Evolutionary conservation across 1,140 invertebrate species (phyloP).

Genomic region (Aricia agestis): DNA sequence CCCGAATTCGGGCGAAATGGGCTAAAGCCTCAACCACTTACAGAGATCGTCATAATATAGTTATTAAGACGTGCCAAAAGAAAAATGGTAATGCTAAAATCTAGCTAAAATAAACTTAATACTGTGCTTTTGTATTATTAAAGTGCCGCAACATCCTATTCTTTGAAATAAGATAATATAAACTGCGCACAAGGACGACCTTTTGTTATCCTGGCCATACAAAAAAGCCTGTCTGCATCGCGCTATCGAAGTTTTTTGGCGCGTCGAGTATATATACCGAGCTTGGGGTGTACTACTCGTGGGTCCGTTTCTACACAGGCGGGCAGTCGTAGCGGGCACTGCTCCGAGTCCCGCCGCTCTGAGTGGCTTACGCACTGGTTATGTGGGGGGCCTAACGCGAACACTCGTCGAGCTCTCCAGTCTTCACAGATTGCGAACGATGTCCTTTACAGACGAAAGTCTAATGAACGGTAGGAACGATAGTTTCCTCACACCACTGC

Average conservation of each 20-base stretch:
- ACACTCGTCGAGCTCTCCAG: background rate
- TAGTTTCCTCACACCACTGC: conserved; percentile 32
- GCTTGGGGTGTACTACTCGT: background rate
- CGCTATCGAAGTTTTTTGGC: conserved; percentile 35
- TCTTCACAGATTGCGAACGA: background rate
- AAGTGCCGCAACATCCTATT: too few relatives aligned
- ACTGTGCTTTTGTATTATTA: too few relatives aligned
- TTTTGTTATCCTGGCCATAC: too few relatives aligned
- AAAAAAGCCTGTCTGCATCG: conserved; percentile 25
- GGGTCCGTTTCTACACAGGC: conserved; percentile 37
- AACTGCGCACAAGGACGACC: too few relatives aligned
- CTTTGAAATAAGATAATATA: too few relatives aligned
- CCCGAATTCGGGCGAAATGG: too few relatives aligned
- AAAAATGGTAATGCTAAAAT: too few relatives aligned
- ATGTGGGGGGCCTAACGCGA: background rate
- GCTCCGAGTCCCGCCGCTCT: conserved; percentile 22
- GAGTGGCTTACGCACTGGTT: background rate
- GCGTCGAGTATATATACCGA: conserved; percentile 28
- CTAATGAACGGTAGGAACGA: background rate
- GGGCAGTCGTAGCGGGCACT: conserved; percentile 25
- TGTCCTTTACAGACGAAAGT: conserved; percentile 5
- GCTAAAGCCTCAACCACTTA: too few relatives aligned
- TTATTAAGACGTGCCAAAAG: too few relatives aligned
- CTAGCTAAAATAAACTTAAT: too few relatives aligned
- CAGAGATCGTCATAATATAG: too few relatives aligned